These are phyloP conservation scores for Petroica traversi DNA, from an alignment of 2,113 vertebrate species.

Conservation along the genomic window DNA sequence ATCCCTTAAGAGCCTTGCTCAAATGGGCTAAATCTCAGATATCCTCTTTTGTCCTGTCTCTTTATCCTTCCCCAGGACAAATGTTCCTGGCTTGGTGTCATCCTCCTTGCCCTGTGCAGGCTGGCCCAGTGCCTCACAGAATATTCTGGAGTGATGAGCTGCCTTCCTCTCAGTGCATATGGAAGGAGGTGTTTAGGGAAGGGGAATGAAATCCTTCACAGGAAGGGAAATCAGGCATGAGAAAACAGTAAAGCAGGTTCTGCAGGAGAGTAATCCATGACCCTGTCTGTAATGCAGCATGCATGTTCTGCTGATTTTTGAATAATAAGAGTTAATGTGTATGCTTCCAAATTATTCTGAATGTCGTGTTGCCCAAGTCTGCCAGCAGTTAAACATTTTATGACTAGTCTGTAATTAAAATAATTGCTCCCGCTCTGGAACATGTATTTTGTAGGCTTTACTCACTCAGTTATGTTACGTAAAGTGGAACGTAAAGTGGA, in stretches of 20 bases:
- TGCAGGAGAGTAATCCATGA: not conserved
- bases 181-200: not conserved
- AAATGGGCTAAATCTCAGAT: not conserved
- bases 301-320: not conserved
- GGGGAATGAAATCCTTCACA: not conserved
- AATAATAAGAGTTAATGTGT: not conserved
- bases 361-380: not conserved
- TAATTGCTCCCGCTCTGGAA: not conserved
- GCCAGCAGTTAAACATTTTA: not conserved
- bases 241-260: not conserved
- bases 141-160: not conserved
- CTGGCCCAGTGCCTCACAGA: not conserved
- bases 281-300: not conserved
- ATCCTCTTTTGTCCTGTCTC: not conserved
- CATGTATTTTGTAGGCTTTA: not conserved
- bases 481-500: not conserved
- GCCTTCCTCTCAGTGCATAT: not conserved
- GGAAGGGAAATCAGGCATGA: not conserved
- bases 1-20: not conserved
- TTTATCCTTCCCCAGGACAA: not conserved
- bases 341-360: not conserved
- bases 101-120: not conserved
- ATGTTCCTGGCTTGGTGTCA: not conserved
- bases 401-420: slow-evolving; percentile 1
- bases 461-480: not conserved